Base-by-base conservation (phyloP, 2,797 vertebrate species). In the Denticeps clupeoides region DNA sequence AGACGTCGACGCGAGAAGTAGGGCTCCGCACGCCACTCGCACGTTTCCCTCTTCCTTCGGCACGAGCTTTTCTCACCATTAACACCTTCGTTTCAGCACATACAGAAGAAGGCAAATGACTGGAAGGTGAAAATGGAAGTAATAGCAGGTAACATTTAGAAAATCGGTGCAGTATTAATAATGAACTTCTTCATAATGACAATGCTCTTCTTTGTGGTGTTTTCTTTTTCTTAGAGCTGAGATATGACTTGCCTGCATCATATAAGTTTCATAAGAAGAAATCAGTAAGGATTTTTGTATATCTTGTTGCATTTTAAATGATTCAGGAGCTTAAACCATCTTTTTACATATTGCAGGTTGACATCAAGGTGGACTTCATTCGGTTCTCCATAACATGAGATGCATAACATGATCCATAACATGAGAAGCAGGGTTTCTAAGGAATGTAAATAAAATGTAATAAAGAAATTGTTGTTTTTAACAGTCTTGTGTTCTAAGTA, bases 231-330 rank as follows among this genome's bases (percentile, higher is more conserved):
- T 74, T 69, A 98, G 94, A 97, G 68, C 84, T 99, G 46, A 76
- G 81, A 52, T 98, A 97, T 8, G 90, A 99, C 63, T 73, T 99
- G 58, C 92, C 93, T 60, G 91, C 94, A 58, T 89, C 88, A 23
- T 98, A 91, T 69, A 97, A 88, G 68, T 98, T 99, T 66, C 94
- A 99, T 70, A 96, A 94, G 81, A 99, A 92, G 81, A 91, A 93
- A 81, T 92, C 93, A 10, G 95, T 97, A 87, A 90, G 85, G 76
- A 47, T 48, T 2, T 18, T 21, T 66, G 43, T 62, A 60, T 67
- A 67, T 21, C 57, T 58, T 63, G 61, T 67, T 60, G 64, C 71
- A 56, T 73, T 26, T 44, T 33, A 41, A 53, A 21, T 40, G 53
- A 24, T 24, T 23, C 24, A 4, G 24, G n/a, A 33, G 13, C 13